These are phyloP conservation scores for Parazoanthus swiftii DNA, from an alignment of 92 coral and sea anemone genomes.

Conservation along the genomic window DNA sequence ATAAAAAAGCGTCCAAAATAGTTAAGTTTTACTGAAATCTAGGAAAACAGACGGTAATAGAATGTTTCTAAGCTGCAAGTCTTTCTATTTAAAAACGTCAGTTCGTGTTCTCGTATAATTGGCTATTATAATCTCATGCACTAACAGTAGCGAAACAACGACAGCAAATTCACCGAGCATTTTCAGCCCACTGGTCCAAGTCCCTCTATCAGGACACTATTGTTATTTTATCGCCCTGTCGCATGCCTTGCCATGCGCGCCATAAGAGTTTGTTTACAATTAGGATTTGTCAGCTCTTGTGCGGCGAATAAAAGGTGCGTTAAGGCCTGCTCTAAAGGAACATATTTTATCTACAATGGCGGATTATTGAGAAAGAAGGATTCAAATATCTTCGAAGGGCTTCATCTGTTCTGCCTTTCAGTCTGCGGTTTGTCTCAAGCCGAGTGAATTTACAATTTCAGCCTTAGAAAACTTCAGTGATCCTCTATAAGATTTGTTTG, in stretches of 20 bases:
- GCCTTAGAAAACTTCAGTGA: no score
- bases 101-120: not conserved
- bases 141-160: not conserved
- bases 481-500: not conserved
- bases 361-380: conserved; percentile 11
- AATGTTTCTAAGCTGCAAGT: not conserved
- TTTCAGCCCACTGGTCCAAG: not conserved
- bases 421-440: not conserved
- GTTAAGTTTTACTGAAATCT: no score
- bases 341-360: conserved; percentile 5
- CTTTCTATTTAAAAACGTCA: no score
- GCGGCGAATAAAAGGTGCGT: conserved; percentile 2
- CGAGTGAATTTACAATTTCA: not conserved
- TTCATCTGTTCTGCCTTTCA: not conserved
- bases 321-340: conserved; percentile 6
- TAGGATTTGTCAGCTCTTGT: conserved; percentile 5
- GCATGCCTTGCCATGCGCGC: conserved; percentile 23
- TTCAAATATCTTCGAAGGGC: not conserved
- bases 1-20: no score
- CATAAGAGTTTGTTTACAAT: conserved; percentile 12
- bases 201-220: not conserved
- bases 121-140: no score
- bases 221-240: conserved; percentile 12
- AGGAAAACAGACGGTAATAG: not conserved
- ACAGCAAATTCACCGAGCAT: not conserved